Evolutionary conservation across 2,113 vertebrate genomes (phyloP), one percentile per base, ranked within the genome.

Genomic region (Centropus bengalensis): DNA sequence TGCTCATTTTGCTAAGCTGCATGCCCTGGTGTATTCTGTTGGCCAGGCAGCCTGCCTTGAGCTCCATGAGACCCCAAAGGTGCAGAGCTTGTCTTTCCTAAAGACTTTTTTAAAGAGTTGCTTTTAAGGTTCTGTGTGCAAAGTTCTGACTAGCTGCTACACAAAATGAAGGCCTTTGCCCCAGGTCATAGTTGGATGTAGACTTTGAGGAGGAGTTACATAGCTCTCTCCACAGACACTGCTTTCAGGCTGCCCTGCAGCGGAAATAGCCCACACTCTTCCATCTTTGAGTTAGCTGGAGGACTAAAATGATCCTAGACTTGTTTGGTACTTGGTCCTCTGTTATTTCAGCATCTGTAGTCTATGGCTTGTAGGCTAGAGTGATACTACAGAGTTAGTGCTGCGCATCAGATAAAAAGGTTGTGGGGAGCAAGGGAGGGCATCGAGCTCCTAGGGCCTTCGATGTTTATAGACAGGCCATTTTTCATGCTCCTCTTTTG

Each of bases 1-100:
- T 90, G 88, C 75, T 96, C 88, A 32, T 76, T 91, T 71, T 87
- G 70, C 86, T 91, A 12, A 92, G 54, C 38, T 80, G 12, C 47
- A 2, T 58, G 49, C 58, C 26, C 54, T 55, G 51, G 8, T 88
- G 24, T 69, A 5, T 47, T 79, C 66, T 87, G 15, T 59, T 92
- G 79, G 87, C 91, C 78, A 30, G 22, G 45, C 84, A 91, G 71
- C 45, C 54, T 82, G 62, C 49, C 69, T 32, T 26, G 49, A 66
- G 36, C 78, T 73, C 36, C 42, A 5, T 1, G 2, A 51, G 38
- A 58, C 33, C 44, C 63, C 32, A 44, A 0, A 81, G 55, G 30
- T 33, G 59, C 42, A 70, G 45, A 56, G 32, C 27, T 83, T 82
- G 27, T 6, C 12, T 64, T 89, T 68, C 14, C 59, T 42, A 32